These are phyloP conservation scores for Hypomesus transpacificus DNA, from an alignment of 2,113 vertebrate genomes.

Conservation along the genomic window DNA sequence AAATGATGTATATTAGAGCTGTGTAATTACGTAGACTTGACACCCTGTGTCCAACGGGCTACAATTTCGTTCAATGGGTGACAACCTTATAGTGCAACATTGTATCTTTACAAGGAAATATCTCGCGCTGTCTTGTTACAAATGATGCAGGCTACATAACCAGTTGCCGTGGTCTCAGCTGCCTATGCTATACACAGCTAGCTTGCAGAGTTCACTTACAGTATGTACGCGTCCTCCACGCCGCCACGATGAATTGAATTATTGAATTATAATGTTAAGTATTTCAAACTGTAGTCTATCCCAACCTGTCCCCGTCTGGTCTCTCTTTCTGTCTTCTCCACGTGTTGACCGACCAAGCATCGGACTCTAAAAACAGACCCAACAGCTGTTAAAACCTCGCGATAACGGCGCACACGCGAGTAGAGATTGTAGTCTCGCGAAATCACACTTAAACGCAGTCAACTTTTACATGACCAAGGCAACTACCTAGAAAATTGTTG, in stretches of 20 bases:
- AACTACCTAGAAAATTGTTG: neutral
- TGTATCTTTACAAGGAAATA: neutral
- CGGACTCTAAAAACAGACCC: slow-evolving; percentile 64
- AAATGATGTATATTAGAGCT: too few relatives aligned
- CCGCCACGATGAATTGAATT: slow-evolving; percentile 61
- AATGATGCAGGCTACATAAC: neutral
- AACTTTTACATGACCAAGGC: neutral
- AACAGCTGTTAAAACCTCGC: slow-evolving; percentile 76
- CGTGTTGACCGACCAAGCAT: slow-evolving; percentile 68
- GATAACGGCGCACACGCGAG: slow-evolving; percentile 35
- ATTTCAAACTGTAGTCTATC: slow-evolving; percentile 35
- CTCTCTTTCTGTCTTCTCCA: slow-evolving; percentile 66
- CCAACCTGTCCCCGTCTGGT: slow-evolving; percentile 42
- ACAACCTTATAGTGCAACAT: neutral
- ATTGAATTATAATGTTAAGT: slow-evolving; percentile 24
- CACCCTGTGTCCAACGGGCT: neutral
- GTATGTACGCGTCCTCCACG: slow-evolving; percentile 48
- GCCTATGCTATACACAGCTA: neutral
- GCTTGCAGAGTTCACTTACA: slow-evolving; percentile 56
- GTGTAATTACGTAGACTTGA: too few relatives aligned
- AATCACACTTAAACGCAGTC: neutral
- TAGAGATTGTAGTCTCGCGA: slow-evolving; percentile 25
- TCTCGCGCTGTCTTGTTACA: neutral
- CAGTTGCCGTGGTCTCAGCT: neutral
- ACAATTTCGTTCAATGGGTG: neutral